A percentile compares a stretch with the other conserved stretches of the same genome.
phyloP scores from a whole-genome alignment of 2,888 invertebrate species.

The Dinocampus coccinellae region DNA sequence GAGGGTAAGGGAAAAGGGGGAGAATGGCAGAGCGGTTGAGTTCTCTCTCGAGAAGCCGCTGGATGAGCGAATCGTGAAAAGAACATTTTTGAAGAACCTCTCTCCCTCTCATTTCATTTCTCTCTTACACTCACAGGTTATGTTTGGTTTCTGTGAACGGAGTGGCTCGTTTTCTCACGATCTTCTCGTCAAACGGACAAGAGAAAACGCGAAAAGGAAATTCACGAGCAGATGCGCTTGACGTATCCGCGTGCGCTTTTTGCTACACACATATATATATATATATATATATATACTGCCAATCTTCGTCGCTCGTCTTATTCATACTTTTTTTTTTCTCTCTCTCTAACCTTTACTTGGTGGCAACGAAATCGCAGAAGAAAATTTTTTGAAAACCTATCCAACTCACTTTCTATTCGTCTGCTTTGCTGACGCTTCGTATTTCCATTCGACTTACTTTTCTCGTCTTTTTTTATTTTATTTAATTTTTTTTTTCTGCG shows the following conservation, averaged over 20 bases:
- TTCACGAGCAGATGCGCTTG: slow-evolving; percentile 41
- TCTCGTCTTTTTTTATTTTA: neutral
- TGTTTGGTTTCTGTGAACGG: slow-evolving; percentile 3
- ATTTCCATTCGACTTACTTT: slow-evolving; percentile 31
- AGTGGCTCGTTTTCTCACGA: slow-evolving; percentile 38
- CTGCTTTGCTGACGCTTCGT: slow-evolving; percentile 10
- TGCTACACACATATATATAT: too few relatives aligned
- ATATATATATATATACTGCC: too few relatives aligned
- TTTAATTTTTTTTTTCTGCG: neutral
- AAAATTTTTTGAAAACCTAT: slow-evolving; percentile 25
- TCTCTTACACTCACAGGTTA: slow-evolving; percentile 20
- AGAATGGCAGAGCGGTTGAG: slow-evolving; percentile 29
- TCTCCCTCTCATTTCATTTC: slow-evolving; percentile 13
- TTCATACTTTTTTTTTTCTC: slow-evolving; percentile 28
- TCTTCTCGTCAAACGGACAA: slow-evolving; percentile 37
- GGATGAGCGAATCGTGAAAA: slow-evolving; percentile 36
- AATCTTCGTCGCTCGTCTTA: slow-evolving; percentile 33
- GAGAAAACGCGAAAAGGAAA: slow-evolving; percentile 25
- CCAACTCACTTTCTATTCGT: neutral
- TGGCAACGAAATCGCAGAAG: slow-evolving; percentile 19
- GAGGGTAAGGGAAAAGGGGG: neutral
- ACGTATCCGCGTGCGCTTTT: slow-evolving; percentile 40
- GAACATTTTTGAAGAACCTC: slow-evolving; percentile 38
- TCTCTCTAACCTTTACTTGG: neutral
- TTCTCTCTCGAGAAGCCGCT: slow-evolving; percentile 33